These are phyloP conservation scores for Diloba caeruleocephala DNA, from an alignment of 2,888 invertebrate genomes.

Conservation along the genomic window DNA sequence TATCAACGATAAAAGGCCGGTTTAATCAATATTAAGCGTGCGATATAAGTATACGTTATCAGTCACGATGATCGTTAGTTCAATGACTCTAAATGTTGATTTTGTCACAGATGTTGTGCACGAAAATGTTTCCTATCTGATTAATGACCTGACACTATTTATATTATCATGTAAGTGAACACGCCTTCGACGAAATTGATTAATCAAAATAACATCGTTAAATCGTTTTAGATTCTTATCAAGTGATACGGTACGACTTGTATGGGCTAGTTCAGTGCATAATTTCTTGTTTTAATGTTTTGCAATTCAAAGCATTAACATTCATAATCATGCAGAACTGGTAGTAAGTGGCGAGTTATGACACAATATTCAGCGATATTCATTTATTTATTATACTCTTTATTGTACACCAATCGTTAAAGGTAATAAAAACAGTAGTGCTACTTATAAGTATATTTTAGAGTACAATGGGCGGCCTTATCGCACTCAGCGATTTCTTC, in stretches of 20 bases:
- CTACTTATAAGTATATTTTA: no score
- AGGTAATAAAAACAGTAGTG: no score
- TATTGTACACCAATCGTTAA: no score
- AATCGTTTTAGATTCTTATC: slow-evolving; percentile 24
- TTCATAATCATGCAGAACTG: slow-evolving; percentile 18
- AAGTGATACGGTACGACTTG: slow-evolving; percentile 17
- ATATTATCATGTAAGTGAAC: slow-evolving; percentile 11
- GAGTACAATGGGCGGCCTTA: no score
- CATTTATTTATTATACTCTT: no score
- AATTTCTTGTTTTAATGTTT: no score
- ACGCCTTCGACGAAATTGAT: slow-evolving; percentile 14
- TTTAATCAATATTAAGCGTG: slow-evolving; percentile 9
- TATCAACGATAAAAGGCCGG: slow-evolving; percentile 29
- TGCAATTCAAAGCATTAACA: slow-evolving; percentile 7
- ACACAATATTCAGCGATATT: no score
- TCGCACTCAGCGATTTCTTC: no score
- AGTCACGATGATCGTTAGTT: slow-evolving; percentile 41
- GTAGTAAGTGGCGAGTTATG: slow-evolving; percentile 14
- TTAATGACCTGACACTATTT: slow-evolving; percentile 18
- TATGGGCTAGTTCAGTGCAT: no score
- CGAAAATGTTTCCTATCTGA: slow-evolving; percentile 28
- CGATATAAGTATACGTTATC: slow-evolving; percentile 35
- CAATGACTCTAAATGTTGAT: slow-evolving; percentile 39
- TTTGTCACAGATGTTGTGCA: slow-evolving; percentile 28
- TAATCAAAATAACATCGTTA: slow-evolving; percentile 22